phyloP scores from a whole-genome alignment of 2,888 invertebrate genomes.

The Atethmia centrago region DNA sequence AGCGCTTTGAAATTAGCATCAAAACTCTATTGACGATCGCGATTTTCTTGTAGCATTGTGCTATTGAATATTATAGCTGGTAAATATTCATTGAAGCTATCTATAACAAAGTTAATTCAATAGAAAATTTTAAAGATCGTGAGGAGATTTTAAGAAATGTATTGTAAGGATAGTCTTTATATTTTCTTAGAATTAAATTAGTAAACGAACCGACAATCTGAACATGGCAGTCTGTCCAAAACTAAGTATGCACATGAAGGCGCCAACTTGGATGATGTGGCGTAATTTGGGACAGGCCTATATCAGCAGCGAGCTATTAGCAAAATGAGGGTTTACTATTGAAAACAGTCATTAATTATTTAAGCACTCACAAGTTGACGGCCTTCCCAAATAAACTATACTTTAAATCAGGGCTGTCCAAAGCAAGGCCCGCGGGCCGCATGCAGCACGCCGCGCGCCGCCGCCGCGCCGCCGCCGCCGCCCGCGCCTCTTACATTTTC shows the following conservation, averaged over 20 bases:
- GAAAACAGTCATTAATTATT: constrained; percentile 55
- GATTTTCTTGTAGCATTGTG: background rate
- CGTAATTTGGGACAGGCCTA: constrained; percentile 37
- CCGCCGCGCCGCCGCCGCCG: too few species aligned
- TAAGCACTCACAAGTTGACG: constrained; percentile 39
- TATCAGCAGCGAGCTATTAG: constrained; percentile 43
- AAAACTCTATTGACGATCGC: too few species aligned
- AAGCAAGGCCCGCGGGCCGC: too few species aligned
- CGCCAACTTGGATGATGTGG: constrained; percentile 18
- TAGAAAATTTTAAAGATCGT: background rate
- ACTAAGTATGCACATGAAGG: background rate
- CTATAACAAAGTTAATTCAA: background rate
- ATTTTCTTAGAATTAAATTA: background rate
- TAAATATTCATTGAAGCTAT: constrained; percentile 5
- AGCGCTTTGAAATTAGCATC: constrained; percentile 1
- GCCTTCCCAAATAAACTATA: constrained; percentile 35
- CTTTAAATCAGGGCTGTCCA: too few species aligned
- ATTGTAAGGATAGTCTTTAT: background rate
- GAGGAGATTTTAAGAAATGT: background rate
- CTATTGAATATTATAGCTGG: background rate
- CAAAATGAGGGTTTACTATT: constrained; percentile 49
- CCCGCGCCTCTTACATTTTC: too few species aligned
- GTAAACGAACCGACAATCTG: background rate
- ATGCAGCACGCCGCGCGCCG: too few species aligned
- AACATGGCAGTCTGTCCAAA: constrained; percentile 7